Percentiles rank a stretch among this genome's conserved stretches.
These are phyloP conservation scores for Coenobita brevimanus DNA, from an alignment of 1,140 invertebrate genomes.

Conservation along the genomic window DNA sequence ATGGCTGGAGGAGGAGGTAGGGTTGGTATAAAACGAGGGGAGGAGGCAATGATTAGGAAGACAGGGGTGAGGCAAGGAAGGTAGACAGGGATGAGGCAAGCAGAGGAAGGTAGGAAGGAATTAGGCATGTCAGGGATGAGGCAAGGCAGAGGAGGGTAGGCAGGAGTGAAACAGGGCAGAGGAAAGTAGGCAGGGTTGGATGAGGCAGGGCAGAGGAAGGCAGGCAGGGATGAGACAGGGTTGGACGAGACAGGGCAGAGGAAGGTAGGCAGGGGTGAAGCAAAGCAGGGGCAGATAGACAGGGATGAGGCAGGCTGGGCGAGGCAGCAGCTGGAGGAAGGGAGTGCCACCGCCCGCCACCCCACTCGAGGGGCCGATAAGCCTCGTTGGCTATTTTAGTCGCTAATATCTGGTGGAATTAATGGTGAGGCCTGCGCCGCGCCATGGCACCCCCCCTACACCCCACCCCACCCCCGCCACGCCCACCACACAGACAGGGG, in stretches of 20 bases:
- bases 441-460: neutral
- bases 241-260: too few relatives aligned
- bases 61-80: neutral
- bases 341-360: neutral
- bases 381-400: slow-evolving; percentile 51
- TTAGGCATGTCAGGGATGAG: too few relatives aligned
- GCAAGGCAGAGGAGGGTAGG: too few relatives aligned
- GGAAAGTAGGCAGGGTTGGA: too few relatives aligned
- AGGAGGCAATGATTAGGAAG: neutral
- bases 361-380: slow-evolving; percentile 25
- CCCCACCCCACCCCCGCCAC: neutral
- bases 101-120: too few relatives aligned
- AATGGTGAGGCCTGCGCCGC: slow-evolving; percentile 24
- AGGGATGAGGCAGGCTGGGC: too few relatives aligned
- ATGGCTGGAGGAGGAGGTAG: neutral
- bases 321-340: too few relatives aligned
- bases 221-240: too few relatives aligned
- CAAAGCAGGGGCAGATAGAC: too few relatives aligned
- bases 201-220: too few relatives aligned
- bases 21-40: neutral
- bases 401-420: slow-evolving; percentile 53
- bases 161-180: too few relatives aligned
- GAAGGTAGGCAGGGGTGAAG: too few relatives aligned
- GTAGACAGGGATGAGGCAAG: neutral
- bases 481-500: neutral